Base-by-base conservation (phyloP, 1,140 invertebrate genomes). In the Drosophila serrata region DNA sequence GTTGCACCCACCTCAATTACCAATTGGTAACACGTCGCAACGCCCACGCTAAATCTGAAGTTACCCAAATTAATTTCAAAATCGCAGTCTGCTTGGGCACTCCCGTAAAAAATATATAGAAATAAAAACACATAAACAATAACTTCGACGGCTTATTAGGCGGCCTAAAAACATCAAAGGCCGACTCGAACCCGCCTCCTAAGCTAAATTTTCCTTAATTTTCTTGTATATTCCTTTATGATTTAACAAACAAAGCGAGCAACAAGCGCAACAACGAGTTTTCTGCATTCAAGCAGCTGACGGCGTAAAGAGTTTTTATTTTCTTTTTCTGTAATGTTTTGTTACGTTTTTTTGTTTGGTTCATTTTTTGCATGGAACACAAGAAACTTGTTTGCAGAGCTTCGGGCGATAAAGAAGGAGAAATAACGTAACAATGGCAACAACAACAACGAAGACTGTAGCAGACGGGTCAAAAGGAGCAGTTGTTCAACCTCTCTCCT, bases 401-500 rank as follows among this genome's bases (percentile, higher is more conserved):
- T 76, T 51, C 51, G 48, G 73, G 84, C 85, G 62, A 86, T 86
- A 67, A 37, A 53, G 59, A 88, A 76, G 61, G 37, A 84, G 45
- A 63, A 75, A 86, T 48, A 70, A 58, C 51, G 59, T 63, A 87
- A 84, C 75, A 88, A 80, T 88, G 57, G 64, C 68, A 82, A 62
- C 53, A 79, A 62, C 53, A 79, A 59, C 67, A 80, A 45, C 48
- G 43, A 45, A 58, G 56, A 11, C 65, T 63, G 69, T 48, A 56
- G 75, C 51, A 88, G 82, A 84, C 82, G 79, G 84, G 82, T 87
- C 82, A 87, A 87, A 87, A 88, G 82, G 84, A 88, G 73, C 82
- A 87, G 72, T 59, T 56, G 35, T 33, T 46, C 29, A 22, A 42
- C 53, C 43, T 24, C 33, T 37, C 31, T 29, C 49, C 29, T 19